Conservation (phyloP, 35 echinoderm and acorn worm species). For the Acanthaster planci region DNA sequence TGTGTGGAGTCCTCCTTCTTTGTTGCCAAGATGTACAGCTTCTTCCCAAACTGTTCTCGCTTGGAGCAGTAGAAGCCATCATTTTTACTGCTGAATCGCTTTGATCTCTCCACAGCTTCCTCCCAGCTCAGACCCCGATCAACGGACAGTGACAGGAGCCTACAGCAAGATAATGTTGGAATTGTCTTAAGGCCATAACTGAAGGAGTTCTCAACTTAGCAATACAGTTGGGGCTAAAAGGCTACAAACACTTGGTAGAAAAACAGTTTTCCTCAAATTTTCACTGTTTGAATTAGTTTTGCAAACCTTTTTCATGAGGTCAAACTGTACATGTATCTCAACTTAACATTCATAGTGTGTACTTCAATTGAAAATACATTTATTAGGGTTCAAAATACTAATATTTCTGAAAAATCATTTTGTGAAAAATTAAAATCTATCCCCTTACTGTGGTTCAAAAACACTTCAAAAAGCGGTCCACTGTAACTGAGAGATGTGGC, state of each 20-base stretch:
- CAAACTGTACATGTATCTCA: too few species aligned
- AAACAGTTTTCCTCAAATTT: too few species aligned
- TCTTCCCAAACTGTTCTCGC: constrained; percentile 67
- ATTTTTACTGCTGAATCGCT: constrained; percentile 47
- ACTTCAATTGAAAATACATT: too few species aligned
- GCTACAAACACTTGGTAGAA: too few species aligned
- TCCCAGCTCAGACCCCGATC: constrained; percentile 91
- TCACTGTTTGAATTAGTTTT: not conserved
- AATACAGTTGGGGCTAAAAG: not conserved
- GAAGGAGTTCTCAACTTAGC: not conserved
- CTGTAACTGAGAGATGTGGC: too few species aligned
- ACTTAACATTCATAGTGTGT: too few species aligned
- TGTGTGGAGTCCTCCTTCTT: constrained; percentile 75
- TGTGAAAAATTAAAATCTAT: too few species aligned
- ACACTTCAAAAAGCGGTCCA: too few species aligned
- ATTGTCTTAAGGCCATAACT: not conserved
- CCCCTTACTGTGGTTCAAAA: too few species aligned
- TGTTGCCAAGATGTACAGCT: constrained; percentile 77
- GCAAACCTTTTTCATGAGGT: not conserved
- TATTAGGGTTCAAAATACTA: too few species aligned
- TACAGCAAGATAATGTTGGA: constrained; percentile 22
- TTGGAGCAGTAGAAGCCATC: constrained; percentile 92
- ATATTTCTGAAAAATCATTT: too few species aligned
- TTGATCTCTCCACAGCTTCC: constrained; percentile 56
- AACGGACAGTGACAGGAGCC: constrained; percentile 73